Percentiles rank a stretch among this genome's conserved stretches.
Evolutionary conservation across 2,113 vertebrate genomes (phyloP).

Genomic region (Hippocampus guttulatus): DNA sequence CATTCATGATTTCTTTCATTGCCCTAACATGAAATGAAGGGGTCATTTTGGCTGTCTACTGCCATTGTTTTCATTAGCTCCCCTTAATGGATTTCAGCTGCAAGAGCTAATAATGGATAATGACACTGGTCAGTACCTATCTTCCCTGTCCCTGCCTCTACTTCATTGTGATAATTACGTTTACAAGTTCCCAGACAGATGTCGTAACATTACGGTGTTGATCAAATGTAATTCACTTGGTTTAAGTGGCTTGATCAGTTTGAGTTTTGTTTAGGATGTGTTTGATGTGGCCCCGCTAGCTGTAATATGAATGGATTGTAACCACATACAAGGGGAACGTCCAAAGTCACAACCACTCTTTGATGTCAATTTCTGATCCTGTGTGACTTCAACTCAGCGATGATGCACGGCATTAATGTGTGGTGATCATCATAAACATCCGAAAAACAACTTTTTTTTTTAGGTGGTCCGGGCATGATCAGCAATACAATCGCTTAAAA

Average conservation of each 20-base stretch:
- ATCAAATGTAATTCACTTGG: neutral
- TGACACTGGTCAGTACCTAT: constrained; percentile 23
- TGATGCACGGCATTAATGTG: neutral
- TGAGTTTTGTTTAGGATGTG: neutral
- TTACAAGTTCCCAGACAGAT: neutral
- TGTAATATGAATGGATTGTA: no score
- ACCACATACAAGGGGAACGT: neutral
- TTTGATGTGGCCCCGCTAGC: neutral
- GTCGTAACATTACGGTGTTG: neutral
- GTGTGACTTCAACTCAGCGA: neutral
- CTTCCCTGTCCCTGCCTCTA: neutral
- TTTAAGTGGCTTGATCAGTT: neutral
- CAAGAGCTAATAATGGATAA: constrained; percentile 52
- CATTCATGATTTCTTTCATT: constrained; percentile 21
- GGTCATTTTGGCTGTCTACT: constrained; percentile 24
- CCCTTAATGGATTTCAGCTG: constrained; percentile 38
- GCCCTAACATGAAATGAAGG: constrained; percentile 18
- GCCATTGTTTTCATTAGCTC: constrained; percentile 29
- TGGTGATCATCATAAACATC: no score
- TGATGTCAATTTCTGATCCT: neutral
- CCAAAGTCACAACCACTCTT: neutral
- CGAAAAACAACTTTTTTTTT: no score
- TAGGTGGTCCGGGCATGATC: no score
- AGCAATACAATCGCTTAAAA: no score
- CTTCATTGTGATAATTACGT: neutral